These are phyloP conservation scores for Nannobrachium achirus DNA, from an alignment of 2,113 vertebrate genomes.

Conservation along the genomic window DNA sequence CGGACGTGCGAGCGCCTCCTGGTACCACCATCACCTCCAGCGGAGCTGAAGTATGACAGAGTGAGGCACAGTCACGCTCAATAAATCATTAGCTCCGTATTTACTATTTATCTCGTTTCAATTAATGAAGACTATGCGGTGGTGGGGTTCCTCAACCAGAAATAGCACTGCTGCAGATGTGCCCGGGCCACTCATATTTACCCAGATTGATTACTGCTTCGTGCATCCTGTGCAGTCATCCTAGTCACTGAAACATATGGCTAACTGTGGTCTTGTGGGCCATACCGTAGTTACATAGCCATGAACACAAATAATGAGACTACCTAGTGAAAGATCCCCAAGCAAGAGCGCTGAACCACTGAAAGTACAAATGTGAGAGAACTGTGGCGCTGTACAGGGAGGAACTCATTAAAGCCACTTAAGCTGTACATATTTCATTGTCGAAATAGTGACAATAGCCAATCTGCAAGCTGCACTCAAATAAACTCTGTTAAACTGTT, in stretches of 20 bases:
- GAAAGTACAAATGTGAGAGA: conserved; percentile 56
- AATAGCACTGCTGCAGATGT: background rate
- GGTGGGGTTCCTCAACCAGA: conserved; percentile 5
- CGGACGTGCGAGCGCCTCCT: conserved; percentile 12
- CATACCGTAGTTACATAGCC: conserved; percentile 21
- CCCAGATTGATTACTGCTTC: background rate
- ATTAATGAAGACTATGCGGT: background rate
- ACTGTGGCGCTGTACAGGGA: background rate
- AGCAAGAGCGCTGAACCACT: conserved; percentile 32
- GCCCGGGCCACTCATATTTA: background rate
- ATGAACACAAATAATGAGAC: conserved; percentile 45
- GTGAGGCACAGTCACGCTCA: conserved; percentile 9
- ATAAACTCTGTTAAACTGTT: no score
- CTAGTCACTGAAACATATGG: conserved; percentile 9
- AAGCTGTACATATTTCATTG: no score
- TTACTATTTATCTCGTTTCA: conserved; percentile 8
- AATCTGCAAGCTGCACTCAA: no score
- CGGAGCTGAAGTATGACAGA: background rate
- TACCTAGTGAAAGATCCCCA: conserved; percentile 24
- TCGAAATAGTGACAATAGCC: no score
- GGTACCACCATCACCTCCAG: conserved; percentile 35
- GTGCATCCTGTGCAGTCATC: conserved; percentile 4
- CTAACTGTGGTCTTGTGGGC: conserved; percentile 3
- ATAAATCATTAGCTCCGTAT: conserved; percentile 32
- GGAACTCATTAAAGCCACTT: no score